phyloP scores from a whole-genome alignment of 2,888 invertebrate species.

The Schizaphis graminum region DNA sequence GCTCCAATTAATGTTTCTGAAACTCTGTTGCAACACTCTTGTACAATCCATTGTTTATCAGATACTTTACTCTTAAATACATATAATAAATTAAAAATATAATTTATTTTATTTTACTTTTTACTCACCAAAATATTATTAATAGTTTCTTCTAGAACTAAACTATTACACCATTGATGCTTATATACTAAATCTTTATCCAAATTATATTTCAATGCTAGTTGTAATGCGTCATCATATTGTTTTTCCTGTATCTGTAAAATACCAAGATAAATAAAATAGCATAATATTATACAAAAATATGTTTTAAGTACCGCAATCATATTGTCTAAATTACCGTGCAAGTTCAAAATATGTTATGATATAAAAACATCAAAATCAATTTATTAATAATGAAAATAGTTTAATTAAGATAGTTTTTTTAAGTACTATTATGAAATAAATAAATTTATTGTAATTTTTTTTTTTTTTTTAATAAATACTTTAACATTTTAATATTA shows the following conservation, averaged over 20 bases:
- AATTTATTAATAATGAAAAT: not conserved
- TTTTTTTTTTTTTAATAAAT: not conserved
- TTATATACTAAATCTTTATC: conserved; percentile 86
- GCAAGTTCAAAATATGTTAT: not conserved
- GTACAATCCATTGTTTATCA: conserved; percentile 84
- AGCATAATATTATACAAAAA: too few species aligned
- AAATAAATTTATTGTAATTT: not conserved
- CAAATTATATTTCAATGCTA: conserved; percentile 80
- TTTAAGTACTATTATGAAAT: not conserved
- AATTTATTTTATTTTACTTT: conserved; percentile 13
- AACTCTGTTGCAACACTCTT: conserved; percentile 82
- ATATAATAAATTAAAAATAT: conserved; percentile 22
- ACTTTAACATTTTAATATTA: conserved; percentile 13
- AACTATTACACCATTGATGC: conserved; percentile 82
- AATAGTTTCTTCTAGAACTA: conserved; percentile 81
- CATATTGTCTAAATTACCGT: not conserved
- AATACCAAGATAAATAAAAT: conserved; percentile 40
- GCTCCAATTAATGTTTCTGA: conserved; percentile 82
- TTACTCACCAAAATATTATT: conserved; percentile 78
- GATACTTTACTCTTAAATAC: conserved; percentile 78
- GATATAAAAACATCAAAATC: not conserved
- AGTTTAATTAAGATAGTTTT: not conserved
- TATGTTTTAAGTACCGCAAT: not conserved
- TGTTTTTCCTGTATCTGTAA: conserved; percentile 77
- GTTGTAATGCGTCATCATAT: conserved; percentile 80